These are phyloP conservation scores for Hypomesus transpacificus DNA, from an alignment of 2,113 vertebrate species.

Conservation along the genomic window DNA sequence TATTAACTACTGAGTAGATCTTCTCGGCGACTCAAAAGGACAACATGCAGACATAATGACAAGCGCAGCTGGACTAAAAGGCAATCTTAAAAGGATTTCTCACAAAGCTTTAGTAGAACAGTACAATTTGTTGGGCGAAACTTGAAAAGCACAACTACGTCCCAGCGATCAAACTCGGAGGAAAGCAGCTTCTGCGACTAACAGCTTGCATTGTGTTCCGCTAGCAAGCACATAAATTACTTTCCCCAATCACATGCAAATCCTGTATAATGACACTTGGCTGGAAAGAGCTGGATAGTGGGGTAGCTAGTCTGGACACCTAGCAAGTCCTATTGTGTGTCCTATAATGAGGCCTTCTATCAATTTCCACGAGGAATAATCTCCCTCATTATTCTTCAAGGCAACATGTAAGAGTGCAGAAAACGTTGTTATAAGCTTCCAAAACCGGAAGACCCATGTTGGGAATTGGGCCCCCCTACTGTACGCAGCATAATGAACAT, in stretches of 20 bases:
- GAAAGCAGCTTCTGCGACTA: slow-evolving; percentile 44
- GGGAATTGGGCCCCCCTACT: slow-evolving; percentile 15
- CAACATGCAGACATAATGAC: slow-evolving; percentile 23
- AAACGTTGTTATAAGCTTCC: not conserved
- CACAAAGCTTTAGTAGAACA: slow-evolving; percentile 17
- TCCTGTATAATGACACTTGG: slow-evolving; percentile 61
- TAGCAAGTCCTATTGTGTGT: slow-evolving; percentile 59
- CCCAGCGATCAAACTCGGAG: slow-evolving; percentile 27
- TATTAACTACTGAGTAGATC: not conserved
- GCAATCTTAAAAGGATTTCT: not conserved
- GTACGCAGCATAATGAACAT: slow-evolving; percentile 26
- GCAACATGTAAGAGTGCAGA: slow-evolving; percentile 52
- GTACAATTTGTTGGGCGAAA: slow-evolving; percentile 15
- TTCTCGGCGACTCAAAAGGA: not conserved
- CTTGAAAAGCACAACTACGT: slow-evolving; percentile 32
- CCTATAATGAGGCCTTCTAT: slow-evolving; percentile 57
- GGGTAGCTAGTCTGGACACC: slow-evolving; percentile 54
- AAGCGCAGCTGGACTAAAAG: slow-evolving; percentile 4
- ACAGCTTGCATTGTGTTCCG: slow-evolving; percentile 39
- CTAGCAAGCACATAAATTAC: slow-evolving; percentile 51
- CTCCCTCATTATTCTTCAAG: slow-evolving; percentile 48
- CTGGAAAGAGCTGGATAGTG: slow-evolving; percentile 56
- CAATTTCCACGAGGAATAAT: slow-evolving; percentile 57
- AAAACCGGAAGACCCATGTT: slow-evolving; percentile 6
- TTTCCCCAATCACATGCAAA: slow-evolving; percentile 68